Percentiles rank a stretch among this genome's conserved stretches.
Evolutionary conservation across 2,888 invertebrate genomes (phyloP).

Genomic region (Merodon equestris): DNA sequence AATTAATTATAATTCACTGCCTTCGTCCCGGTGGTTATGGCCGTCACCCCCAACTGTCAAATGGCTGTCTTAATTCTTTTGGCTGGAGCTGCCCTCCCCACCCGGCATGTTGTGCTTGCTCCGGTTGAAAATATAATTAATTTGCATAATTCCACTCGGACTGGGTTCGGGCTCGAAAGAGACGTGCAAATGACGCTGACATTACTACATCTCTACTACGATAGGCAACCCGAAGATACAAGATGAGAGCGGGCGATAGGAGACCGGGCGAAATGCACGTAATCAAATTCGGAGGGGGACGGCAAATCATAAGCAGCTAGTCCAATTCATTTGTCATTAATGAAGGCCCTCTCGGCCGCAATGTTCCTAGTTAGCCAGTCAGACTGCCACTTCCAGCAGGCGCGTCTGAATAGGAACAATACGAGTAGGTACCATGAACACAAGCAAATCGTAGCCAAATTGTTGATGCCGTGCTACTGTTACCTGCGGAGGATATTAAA

Average conservation of each 20-base stretch:
- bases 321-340: constrained; percentile 66
- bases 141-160: constrained; percentile 57
- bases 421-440: too few relatives aligned
- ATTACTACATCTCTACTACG: constrained; percentile 47
- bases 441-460: too few relatives aligned
- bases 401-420: too few relatives aligned
- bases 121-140: constrained; percentile 64
- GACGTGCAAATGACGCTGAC: constrained; percentile 58
- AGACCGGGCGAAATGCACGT: constrained; percentile 39
- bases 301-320: constrained; percentile 62
- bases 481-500: not conserved
- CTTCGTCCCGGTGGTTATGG: constrained; percentile 32
- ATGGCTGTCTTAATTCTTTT: constrained; percentile 36
- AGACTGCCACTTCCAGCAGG: constrained; percentile 16
- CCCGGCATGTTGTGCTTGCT: constrained; percentile 43
- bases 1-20: constrained; percentile 66
- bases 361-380: constrained; percentile 1
- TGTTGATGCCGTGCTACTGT: too few relatives aligned
- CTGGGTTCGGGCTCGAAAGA: constrained; percentile 23
- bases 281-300: constrained; percentile 61
- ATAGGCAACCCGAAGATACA: constrained; percentile 8
- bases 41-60: not conserved
- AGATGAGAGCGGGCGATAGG: not conserved
- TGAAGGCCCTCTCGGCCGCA: not conserved
- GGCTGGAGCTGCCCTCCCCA: constrained; percentile 14